These are phyloP conservation scores for Caenorhabditis angaria DNA, from an alignment of 2,888 invertebrate genomes.

Conservation along the genomic window DNA sequence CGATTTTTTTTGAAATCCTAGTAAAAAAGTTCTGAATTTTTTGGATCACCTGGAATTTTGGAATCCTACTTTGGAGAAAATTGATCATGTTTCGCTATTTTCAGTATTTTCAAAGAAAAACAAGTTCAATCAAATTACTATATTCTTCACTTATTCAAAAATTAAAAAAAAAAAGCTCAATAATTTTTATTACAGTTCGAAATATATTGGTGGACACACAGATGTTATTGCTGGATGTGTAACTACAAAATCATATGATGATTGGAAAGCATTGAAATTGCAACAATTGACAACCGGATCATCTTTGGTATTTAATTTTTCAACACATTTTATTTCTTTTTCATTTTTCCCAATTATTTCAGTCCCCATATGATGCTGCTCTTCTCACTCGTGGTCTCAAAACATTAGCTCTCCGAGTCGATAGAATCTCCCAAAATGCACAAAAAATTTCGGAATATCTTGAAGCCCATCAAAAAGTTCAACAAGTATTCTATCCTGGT, in stretches of 20 bases:
- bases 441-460: constrained; percentile 46
- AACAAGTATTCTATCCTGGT: constrained; percentile 57
- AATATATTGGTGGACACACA: constrained; percentile 74
- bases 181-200: constrained; percentile 65
- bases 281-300: constrained; percentile 54
- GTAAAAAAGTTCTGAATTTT: background rate
- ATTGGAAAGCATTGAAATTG: constrained; percentile 55
- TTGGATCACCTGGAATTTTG: no score
- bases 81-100: constrained; percentile 3
- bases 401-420: constrained; percentile 56
- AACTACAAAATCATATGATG: constrained; percentile 30
- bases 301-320: constrained; percentile 24
- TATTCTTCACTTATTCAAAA: no score
- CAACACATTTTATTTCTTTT: no score
- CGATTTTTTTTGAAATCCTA: background rate
- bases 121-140: no score
- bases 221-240: constrained; percentile 73
- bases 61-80: no score
- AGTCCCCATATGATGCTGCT: constrained; percentile 52
- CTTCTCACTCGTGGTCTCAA: constrained; percentile 57
- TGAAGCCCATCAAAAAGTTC: constrained; percentile 51
- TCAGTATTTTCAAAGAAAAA: background rate
- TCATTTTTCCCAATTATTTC: no score
- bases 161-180: no score
- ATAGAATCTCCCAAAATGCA: constrained; percentile 50